Percentiles rank a stretch among this genome's conserved stretches.
Conservation (phyloP, 2,113 vertebrate genomes). For the Amphilophus citrinellus region DNA sequence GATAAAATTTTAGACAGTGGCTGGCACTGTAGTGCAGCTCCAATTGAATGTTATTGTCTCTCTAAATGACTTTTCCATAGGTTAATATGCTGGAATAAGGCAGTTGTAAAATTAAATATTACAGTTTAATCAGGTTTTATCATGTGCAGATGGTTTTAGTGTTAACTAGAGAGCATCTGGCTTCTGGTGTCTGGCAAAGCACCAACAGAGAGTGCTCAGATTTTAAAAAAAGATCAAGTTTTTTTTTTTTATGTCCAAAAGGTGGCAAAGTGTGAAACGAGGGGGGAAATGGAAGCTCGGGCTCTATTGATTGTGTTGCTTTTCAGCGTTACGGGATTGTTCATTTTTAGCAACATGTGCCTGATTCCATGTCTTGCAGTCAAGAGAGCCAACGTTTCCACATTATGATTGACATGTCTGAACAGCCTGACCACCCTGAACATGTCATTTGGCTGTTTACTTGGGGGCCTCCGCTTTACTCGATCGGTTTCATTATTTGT, state of each 20-base stretch:
- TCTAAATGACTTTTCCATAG: constrained; percentile 18
- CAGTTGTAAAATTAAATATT: constrained; percentile 24
- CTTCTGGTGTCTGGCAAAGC: background rate
- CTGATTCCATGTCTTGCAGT: constrained; percentile 1
- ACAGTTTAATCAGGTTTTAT: background rate
- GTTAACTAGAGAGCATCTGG: background rate
- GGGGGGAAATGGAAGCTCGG: background rate
- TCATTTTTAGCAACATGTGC: background rate
- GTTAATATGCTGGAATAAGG: constrained; percentile 42
- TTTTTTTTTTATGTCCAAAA: constrained; percentile 4
- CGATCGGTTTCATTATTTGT: constrained; percentile 58
- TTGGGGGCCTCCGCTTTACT: constrained; percentile 29
- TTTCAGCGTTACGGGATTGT: background rate
- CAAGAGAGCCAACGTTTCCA: constrained; percentile 19
- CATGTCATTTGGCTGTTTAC: constrained; percentile 33
- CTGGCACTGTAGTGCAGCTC: constrained; percentile 16
- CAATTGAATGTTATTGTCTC: constrained; percentile 21
- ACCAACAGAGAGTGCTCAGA: background rate
- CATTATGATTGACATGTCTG: background rate
- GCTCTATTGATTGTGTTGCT: background rate
- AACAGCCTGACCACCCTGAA: constrained; percentile 41
- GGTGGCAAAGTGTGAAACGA: background rate
- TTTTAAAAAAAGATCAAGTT: background rate
- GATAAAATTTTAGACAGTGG: constrained; percentile 28
- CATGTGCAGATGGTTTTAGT: constrained; percentile 17